Conservation (phyloP, 2,113 vertebrate genomes). For the Antigone vipio region DNA sequence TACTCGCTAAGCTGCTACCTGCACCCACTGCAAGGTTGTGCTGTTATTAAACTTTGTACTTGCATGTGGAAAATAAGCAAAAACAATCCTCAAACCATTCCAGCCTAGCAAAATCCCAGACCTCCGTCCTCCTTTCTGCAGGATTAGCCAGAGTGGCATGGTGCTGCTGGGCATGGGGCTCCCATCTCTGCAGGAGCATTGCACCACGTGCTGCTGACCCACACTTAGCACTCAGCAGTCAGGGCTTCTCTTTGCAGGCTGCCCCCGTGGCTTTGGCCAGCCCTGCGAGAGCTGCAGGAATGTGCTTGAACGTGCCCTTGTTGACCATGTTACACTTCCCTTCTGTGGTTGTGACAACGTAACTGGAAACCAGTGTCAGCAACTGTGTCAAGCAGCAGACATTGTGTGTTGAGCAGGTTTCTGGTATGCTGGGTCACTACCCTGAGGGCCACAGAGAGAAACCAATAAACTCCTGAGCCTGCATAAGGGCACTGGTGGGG, state of each 20-base stretch:
- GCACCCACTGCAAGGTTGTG: neutral
- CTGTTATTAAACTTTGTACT: neutral
- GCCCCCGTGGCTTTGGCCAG: neutral
- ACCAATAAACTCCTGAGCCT: neutral
- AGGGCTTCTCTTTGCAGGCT: neutral
- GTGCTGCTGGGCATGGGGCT: neutral
- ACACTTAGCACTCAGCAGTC: too few relatives aligned
- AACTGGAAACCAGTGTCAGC: rapidly evolving
- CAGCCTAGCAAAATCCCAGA: neutral
- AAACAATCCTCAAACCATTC: neutral
- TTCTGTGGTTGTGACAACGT: neutral
- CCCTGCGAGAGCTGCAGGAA: neutral
- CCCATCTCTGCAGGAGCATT: neutral
- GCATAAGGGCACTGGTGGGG: neutral
- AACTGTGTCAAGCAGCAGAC: neutral
- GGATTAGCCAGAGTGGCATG: rapidly evolving
- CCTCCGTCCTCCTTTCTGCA: neutral
- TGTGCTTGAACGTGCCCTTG: too few relatives aligned
- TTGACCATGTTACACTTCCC: neutral
- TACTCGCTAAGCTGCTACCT: rapidly evolving
- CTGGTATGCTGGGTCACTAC: neutral
- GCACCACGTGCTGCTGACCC: rapidly evolving
- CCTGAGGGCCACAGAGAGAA: neutral
- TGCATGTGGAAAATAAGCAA: neutral
- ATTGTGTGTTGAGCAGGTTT: neutral